Conservation (phyloP, 2,113 vertebrate genomes). For the Forbesichthys papilliferus region DNA sequence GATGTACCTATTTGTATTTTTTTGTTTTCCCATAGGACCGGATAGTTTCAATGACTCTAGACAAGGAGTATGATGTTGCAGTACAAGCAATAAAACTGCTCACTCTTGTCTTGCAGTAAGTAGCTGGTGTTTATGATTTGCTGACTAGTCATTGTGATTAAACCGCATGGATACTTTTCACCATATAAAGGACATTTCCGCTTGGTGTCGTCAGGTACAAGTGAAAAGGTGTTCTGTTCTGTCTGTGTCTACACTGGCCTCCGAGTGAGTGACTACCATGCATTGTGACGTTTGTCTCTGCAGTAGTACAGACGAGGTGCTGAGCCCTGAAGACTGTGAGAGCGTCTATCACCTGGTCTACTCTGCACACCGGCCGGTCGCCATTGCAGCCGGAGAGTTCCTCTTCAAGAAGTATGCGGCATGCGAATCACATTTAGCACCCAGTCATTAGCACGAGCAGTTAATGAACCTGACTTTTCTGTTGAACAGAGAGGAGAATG, state of each 20-base stretch:
- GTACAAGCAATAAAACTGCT: constrained; percentile 99
- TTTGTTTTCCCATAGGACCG: constrained; percentile 82
- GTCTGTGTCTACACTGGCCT: neutral
- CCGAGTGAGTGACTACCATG: neutral
- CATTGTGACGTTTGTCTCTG: constrained; percentile 41
- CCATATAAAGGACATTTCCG: no score
- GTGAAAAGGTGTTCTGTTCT: no score
- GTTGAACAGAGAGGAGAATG: constrained; percentile 1
- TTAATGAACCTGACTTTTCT: neutral
- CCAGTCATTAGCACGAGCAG: neutral
- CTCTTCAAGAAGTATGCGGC: constrained; percentile 96
- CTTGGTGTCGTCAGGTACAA: no score
- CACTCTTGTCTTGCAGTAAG: constrained; percentile 98
- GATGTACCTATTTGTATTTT: neutral
- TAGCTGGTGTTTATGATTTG: constrained; percentile 37
- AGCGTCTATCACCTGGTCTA: constrained; percentile 98
- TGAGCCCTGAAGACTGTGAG: constrained; percentile 98
- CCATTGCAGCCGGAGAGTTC: constrained; percentile 97
- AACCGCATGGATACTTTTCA: no score
- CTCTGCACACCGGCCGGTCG: constrained; percentile 95
- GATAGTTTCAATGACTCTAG: constrained; percentile 98
- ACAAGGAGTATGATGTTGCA: constrained; percentile 99
- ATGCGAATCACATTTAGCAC: neutral
- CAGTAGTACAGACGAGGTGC: constrained; percentile 97
- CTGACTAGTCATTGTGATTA: neutral